These are phyloP conservation scores for Luffia ferchaultella DNA, from an alignment of 2,888 invertebrate genomes.

Conservation along the genomic window DNA sequence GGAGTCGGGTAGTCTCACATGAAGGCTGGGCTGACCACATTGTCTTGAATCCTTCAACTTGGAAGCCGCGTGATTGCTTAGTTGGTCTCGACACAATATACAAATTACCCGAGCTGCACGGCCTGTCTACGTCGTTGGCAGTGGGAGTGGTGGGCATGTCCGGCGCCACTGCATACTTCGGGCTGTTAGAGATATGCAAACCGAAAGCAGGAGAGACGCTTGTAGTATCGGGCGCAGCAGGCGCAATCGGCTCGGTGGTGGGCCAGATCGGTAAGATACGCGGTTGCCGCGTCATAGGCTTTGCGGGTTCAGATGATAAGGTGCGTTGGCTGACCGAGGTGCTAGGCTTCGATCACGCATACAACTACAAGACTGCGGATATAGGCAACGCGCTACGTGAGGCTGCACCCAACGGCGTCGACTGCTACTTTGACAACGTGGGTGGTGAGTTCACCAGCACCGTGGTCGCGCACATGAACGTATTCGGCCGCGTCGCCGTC, in stretches of 20 bases:
- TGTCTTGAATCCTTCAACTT: conserved; percentile 18
- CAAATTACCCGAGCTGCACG: conserved; percentile 60
- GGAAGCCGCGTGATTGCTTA: background rate
- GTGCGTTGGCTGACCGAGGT: conserved; percentile 71
- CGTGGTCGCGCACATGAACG: conserved; percentile 69
- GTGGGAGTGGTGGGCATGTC: conserved; percentile 73
- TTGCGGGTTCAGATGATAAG: conserved; percentile 76
- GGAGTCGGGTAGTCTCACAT: conserved; percentile 63
- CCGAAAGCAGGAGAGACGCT: conserved; percentile 75
- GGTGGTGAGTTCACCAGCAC: conserved; percentile 70
- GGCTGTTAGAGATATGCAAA: conserved; percentile 71
- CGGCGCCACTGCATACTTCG: conserved; percentile 77
- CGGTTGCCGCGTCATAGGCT: conserved; percentile 70
- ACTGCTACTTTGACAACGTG: conserved; percentile 81
- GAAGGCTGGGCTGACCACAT: conserved; percentile 74
- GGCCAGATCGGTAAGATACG: conserved; percentile 81
- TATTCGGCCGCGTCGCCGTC: conserved; percentile 40
- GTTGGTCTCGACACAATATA: conserved; percentile 18
- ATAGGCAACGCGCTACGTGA: conserved; percentile 61
- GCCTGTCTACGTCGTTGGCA: conserved; percentile 55
- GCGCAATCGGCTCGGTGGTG: conserved; percentile 76
- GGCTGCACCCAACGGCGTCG: conserved; percentile 73
- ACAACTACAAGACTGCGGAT: conserved; percentile 75
- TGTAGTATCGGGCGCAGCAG: conserved; percentile 76
- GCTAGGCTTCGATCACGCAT: conserved; percentile 73